phyloP scores from a whole-genome alignment of 2,113 vertebrate genomes.

The Etheostoma cragini region DNA sequence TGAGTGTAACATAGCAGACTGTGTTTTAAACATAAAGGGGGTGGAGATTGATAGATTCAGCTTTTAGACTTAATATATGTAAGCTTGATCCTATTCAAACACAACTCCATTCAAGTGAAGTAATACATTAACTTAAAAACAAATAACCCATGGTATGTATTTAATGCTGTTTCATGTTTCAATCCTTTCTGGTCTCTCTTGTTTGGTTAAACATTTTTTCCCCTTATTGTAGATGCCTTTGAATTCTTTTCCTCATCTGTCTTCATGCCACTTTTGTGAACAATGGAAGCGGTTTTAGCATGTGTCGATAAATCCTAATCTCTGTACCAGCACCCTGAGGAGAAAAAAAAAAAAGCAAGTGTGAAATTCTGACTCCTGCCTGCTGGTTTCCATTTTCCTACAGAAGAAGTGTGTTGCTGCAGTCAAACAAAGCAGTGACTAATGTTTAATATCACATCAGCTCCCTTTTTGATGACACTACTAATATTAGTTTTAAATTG shows the following conservation, averaged over 20 bases:
- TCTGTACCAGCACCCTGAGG: slow-evolving; percentile 5
- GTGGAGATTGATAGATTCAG: slow-evolving; percentile 16
- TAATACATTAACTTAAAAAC: slow-evolving; percentile 2
- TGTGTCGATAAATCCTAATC: slow-evolving; percentile 51
- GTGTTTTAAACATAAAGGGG: slow-evolving; percentile 3
- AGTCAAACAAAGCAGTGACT: slow-evolving; percentile 32
- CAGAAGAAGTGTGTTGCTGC: neutral
- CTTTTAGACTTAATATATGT: slow-evolving; percentile 17
- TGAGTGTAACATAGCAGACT: neutral
- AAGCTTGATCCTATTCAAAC: slow-evolving; percentile 33
- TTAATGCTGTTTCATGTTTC: neutral
- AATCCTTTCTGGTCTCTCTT: neutral
- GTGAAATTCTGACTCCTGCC: slow-evolving; percentile 21
- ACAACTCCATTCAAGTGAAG: slow-evolving; percentile 25
- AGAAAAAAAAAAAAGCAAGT: neutral
- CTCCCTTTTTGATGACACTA: neutral
- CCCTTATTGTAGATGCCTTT: neutral
- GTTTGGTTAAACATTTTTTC: neutral
- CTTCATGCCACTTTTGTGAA: slow-evolving; percentile 33
- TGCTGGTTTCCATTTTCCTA: slow-evolving; percentile 33
- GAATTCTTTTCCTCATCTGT: neutral
- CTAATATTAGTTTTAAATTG: neutral
- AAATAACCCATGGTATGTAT: neutral
- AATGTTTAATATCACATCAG: slow-evolving; percentile 29
- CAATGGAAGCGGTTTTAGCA: slow-evolving; percentile 36